Evolutionary conservation across 2,888 invertebrate genomes (phyloP), one percentile per base, ranked within the genome.

Genomic region (Nebria brevicollis): DNA sequence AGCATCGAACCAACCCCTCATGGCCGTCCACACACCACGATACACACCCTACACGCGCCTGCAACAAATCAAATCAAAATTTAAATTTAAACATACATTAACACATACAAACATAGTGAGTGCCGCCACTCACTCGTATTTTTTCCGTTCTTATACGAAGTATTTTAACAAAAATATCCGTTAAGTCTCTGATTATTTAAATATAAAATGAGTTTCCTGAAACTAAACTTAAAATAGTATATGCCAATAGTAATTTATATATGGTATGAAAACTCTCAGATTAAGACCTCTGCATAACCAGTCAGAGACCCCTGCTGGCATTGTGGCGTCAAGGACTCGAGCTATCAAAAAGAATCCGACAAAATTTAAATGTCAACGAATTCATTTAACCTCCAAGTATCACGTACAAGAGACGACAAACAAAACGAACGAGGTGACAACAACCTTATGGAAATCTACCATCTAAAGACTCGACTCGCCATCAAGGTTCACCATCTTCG

Each of bases 1-100:
- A 84, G 97, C 97, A 90, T 97, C 97, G 91, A 98, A 98, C 97
- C 97, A 97, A 91, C 97, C 97, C 93, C 93, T 95, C 96, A 96
- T 96, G 66, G 70, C 70, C 54, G 54, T 54, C 54, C 54, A 54
- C 54, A 54, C 54, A 54, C 54, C 54, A 54, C 54, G 8, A 54
- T 54, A 54, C 54, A 54, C 54, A 54, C 54, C 54, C 70, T 64
- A 75, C 80, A 81, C 80, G 64, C 80, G 81, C 82, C 85, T 85
- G 77, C 13, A 83, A 76, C 65, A 77, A 74, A 54, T 13, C 1
- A 54, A 54, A 2, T 34, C 5, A 34, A 34, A 34, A 34, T 5
- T 5, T 34, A 34, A 0, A 5, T 20, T 20, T 20, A 20, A 20
- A 20, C 20, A 20, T n/a, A n/a, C n/a, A n/a, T n/a, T n/a, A n/a